A percentile compares a stretch with the other conserved stretches of the same genome.
phyloP scores from a whole-genome alignment of 2,888 invertebrate genomes.

The Limnephilus rhombicus region DNA sequence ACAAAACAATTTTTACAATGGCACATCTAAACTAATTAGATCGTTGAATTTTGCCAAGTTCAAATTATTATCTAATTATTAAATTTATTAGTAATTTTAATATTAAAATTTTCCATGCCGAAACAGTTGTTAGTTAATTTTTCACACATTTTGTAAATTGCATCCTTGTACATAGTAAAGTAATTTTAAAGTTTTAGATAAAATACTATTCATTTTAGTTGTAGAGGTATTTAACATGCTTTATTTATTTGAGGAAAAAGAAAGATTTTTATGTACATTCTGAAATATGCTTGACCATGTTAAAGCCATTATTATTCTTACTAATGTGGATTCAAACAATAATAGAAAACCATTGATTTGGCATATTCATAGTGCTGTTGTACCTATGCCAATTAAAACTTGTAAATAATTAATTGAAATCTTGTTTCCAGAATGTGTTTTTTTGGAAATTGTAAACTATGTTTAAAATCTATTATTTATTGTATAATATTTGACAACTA shows the following conservation, averaged over 20 bases:
- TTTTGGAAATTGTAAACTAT: not conserved
- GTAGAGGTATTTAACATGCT: conserved; percentile 7
- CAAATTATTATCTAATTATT: not conserved
- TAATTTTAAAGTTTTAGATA: conserved; percentile 6
- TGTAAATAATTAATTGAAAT: not conserved
- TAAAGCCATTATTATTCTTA: conserved; percentile 5
- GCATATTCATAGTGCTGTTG: not conserved
- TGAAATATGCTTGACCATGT: not conserved
- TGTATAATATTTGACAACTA: not conserved
- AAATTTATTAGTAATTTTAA: not conserved
- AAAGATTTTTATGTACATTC: not conserved
- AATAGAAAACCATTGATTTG: not conserved
- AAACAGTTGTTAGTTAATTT: not conserved
- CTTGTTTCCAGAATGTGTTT: not conserved
- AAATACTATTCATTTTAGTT: conserved; percentile 3
- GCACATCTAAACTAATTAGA: not conserved
- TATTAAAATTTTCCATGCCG: not conserved
- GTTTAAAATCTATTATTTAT: too few species aligned
- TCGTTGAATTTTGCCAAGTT: too few species aligned
- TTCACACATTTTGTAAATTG: not conserved
- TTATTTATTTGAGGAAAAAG: conserved; percentile 7
- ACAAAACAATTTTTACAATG: not conserved
- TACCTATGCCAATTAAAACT: not conserved
- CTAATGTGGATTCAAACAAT: not conserved
- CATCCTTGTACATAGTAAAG: not conserved